Evolutionary conservation across 2,888 invertebrate species (phyloP).

Genomic region (Drosophila neonasuta): DNA sequence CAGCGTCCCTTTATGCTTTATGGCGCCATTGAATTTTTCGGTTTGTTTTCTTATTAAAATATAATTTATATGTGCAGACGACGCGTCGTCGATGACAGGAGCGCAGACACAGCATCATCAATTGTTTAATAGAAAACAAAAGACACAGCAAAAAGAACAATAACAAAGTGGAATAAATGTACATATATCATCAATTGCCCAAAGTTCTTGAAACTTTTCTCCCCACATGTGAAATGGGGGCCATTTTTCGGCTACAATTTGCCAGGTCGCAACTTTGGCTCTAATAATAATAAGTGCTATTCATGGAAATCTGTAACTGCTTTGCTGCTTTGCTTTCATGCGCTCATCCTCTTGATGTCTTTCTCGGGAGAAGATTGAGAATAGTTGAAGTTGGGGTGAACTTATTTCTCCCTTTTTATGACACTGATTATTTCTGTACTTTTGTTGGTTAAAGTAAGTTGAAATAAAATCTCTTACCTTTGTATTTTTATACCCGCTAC

Average conservation of each 20-base stretch:
- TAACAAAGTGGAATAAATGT: conserved; percentile 8
- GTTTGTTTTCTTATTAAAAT: conserved; percentile 72
- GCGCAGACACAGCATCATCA: conserved; percentile 54
- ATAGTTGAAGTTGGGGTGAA: no score
- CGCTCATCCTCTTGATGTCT: background rate
- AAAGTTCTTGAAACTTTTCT: conserved; percentile 24
- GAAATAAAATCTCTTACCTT: background rate
- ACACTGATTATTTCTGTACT: no score
- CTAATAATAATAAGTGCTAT: conserved; percentile 26
- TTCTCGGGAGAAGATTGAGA: background rate
- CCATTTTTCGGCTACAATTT: conserved; percentile 19
- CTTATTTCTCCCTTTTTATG: no score
- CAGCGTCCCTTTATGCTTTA: conserved; percentile 75
- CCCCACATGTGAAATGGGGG: conserved; percentile 9
- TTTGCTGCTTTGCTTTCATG: background rate
- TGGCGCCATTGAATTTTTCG: conserved; percentile 76
- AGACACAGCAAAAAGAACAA: conserved; percentile 27
- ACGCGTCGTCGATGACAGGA: conserved; percentile 41
- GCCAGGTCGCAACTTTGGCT: conserved; percentile 12
- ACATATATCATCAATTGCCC: conserved; percentile 38
- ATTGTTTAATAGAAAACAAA: conserved; percentile 70
- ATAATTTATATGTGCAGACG: conserved; percentile 70
- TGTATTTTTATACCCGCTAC: no score
- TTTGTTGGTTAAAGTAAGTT: no score
- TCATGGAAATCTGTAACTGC: background rate